Base-by-base conservation (phyloP, 2,888 invertebrate species). In the Aphidoletes aphidimyza region DNA sequence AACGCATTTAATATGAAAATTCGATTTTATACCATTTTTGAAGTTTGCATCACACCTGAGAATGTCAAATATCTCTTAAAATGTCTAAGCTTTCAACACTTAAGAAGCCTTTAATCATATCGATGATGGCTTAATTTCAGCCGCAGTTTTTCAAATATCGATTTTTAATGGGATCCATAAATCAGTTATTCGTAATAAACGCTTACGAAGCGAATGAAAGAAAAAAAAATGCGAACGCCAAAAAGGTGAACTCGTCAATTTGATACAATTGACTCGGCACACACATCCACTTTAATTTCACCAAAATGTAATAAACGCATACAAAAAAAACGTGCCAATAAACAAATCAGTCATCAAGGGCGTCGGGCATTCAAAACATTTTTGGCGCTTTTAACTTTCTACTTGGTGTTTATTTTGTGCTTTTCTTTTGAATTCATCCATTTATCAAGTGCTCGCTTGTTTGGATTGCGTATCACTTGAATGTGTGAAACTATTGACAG, bases 401-500 rank as follows among this genome's bases (percentile, higher is more conserved):
- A 69, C 69, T 69, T 69, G 17, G 14, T 54, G n/a, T 39, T 39
- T 39, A 47, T 47, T 11, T 47, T 19, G n/a, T n/a, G n/a, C n/a
- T 69, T 69, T 69, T 69, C 30, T 69, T 30, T 34, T 14, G n/a
- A n/a, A n/a, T 30, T 69, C 69, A 30, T 30, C n/a, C 34, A 69
- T 69, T 69, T 30, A 69, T 69, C 34, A 69, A n/a, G 34, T 30
- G 69, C 19, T 36, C 37, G 37, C n/a, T n/a, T n/a, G n/a, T n/a
- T n/a, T n/a, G n/a, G n/a, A n/a, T n/a, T n/a, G n/a, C n/a, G n/a
- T n/a, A n/a, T n/a, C n/a, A n/a, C n/a, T 54, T 19, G 19, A 54
- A 54, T 54, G 81, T 81, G 81, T n/a, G 81, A 81, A 81, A 81
- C 19, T 81, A 81, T 81, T 37, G 81, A 81, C 81, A 81, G 37